phyloP scores from a whole-genome alignment of 2,797 vertebrate species.

The Syngnathus rostellatus region DNA sequence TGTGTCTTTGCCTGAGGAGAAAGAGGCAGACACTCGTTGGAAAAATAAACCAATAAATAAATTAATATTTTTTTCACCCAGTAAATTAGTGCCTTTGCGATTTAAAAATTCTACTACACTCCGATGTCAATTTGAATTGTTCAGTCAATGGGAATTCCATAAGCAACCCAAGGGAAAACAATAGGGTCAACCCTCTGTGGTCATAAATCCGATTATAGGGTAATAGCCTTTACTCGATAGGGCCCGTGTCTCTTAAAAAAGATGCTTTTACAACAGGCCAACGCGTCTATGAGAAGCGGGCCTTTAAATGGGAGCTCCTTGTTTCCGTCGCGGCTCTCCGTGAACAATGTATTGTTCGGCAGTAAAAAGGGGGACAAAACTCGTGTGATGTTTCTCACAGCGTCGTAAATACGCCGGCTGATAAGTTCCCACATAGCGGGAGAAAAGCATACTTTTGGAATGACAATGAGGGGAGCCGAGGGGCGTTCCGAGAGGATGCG shows the following conservation, averaged over 20 bases:
- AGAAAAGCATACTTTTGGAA: constrained; percentile 42
- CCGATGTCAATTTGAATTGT: background rate
- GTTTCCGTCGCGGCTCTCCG: constrained; percentile 16
- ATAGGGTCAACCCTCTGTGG: constrained; percentile 21
- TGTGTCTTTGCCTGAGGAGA: background rate
- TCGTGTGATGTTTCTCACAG: constrained; percentile 58
- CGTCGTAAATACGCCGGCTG: constrained; percentile 40
- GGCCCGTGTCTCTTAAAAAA: constrained; percentile 9
- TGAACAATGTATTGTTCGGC: constrained; percentile 41
- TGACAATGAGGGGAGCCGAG: constrained; percentile 48
- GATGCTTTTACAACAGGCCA: constrained; percentile 41
- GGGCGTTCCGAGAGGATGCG: constrained; percentile 44
- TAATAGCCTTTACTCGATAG: constrained; percentile 10
- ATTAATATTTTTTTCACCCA: too few species aligned
- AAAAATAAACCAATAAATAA: background rate
- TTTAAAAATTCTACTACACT: too few species aligned
- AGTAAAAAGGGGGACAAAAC: constrained; percentile 32
- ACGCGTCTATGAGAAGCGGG: constrained; percentile 35
- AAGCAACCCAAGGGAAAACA: constrained; percentile 16
- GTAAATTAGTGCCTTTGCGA: background rate
- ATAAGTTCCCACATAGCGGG: constrained; percentile 29
- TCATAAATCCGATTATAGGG: constrained; percentile 26
- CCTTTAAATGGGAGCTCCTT: constrained; percentile 29
- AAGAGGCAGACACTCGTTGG: background rate
- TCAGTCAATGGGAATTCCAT: constrained; percentile 15